Evolutionary conservation across 2,888 invertebrate genomes (phyloP), one percentile per base, ranked within the genome.

Genomic region (Agonopterix subpropinquella): DNA sequence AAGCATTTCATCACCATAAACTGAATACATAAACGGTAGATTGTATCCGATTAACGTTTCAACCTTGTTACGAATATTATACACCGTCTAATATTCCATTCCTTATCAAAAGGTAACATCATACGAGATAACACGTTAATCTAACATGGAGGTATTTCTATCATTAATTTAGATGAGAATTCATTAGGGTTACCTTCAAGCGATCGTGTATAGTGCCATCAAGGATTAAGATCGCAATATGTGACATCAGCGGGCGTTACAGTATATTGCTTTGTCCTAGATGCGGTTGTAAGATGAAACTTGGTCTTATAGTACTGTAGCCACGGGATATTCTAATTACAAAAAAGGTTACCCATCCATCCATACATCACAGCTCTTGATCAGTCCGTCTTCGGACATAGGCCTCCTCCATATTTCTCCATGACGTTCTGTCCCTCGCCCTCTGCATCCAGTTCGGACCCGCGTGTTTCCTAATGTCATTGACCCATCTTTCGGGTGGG

Each of bases 101-200:
- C 43, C 42, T 39, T 52, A 54, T 54, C 54, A 54, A 52, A 52
- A 52, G 54, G 51, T 47, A 53, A 53, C 55, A 58, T 57, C 57
- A 58, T 54, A 56, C 55, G 52, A 62, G 64, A 69, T 67, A 69
- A 73, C 66, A 59, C 66, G 62, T 67, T 77, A 79, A 77, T 77
- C 75, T 70, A 64, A 64, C 63, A 58, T 59, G 58, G 61, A 70
- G 72, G 67, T 67, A 71, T 76, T 71, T 65, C 62, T 65, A 61
- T 65, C 67, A 78, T 80, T 78, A 80, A 79, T 80, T 74, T 72
- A 68, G 67, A 77, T 70, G 70, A 65, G 70, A 71, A 78, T 76
- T 77, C 72, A 75, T 74, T 70, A 73, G 53, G 61, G 62, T 67
- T 68, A 51, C 58, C 58, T 54, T 52, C 54, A 67, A 65, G 64